Conservation (phyloP, 2,113 vertebrate genomes). For the Bothrops jararaca region DNA sequence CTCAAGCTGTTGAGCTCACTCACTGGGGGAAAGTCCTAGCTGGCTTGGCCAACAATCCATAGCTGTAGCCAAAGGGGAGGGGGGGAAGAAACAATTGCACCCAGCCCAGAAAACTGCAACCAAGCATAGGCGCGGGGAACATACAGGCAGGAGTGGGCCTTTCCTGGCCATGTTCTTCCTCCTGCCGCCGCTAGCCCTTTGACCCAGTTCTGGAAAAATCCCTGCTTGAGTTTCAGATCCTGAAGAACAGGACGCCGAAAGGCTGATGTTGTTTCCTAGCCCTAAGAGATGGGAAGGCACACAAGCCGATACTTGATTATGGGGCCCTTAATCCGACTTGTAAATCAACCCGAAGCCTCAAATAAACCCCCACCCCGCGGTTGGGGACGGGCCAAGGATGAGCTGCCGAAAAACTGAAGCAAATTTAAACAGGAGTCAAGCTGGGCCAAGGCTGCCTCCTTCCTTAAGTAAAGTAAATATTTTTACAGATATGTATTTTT, state of each 20-base stretch:
- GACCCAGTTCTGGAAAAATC: no score
- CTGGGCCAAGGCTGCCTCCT: neutral
- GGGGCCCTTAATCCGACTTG: neutral
- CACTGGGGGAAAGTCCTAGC: fast-evolving
- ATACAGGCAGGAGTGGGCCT: no score
- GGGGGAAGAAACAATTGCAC: fast-evolving
- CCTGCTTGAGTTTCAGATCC: fast-evolving
- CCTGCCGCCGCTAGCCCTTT: neutral
- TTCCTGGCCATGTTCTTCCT: no score
- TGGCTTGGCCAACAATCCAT: neutral
- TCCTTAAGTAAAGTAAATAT: neutral
- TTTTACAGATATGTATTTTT: neutral
- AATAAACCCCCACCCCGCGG: neutral
- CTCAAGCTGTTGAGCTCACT: neutral
- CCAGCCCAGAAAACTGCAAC: neutral
- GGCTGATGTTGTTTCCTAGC: neutral
- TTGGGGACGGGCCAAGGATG: neutral
- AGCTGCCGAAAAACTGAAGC: neutral
- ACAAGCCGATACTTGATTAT: neutral
- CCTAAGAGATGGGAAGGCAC: neutral
- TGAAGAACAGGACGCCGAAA: neutral
- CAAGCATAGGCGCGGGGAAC: neutral
- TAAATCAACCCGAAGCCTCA: neutral
- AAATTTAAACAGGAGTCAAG: neutral
- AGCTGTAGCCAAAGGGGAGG: no score